Conservation (phyloP, 2,113 vertebrate species). For the Lepus americanus region DNA sequence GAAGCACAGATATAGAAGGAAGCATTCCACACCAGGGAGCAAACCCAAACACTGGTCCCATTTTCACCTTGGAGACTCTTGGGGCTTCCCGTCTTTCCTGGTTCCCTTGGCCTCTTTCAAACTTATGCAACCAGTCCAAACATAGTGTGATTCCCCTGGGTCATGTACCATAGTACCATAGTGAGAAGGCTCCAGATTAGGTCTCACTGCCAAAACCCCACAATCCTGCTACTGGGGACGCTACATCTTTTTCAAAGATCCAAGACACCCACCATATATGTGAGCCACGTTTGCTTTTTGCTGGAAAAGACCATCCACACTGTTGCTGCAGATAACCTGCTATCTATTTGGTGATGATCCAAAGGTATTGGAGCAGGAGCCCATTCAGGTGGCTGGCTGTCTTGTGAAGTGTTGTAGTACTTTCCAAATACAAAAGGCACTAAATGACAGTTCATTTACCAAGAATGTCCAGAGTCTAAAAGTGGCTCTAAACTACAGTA, state of each 20-base stretch:
- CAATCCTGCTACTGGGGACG: neutral
- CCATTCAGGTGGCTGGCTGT: neutral
- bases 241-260: neutral
- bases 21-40: neutral
- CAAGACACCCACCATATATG: neutral
- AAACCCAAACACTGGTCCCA: neutral
- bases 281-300: neutral
- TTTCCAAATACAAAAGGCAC: neutral
- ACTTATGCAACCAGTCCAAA: neutral
- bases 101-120: neutral
- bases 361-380: neutral
- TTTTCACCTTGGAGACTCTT: neutral
- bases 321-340: neutral
- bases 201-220: neutral
- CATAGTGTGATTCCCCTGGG: neutral
- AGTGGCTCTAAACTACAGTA: neutral
- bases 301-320: neutral
- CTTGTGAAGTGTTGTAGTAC: neutral
- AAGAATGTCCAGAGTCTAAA: neutral
- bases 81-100: neutral
- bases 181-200: neutral
- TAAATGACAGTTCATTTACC: slow-evolving; percentile 8
- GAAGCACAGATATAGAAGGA: neutral
- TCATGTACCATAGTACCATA: neutral
- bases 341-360: neutral